Percentiles rank a stretch among this genome's conserved stretches.
Conservation (phyloP, 2,888 invertebrate species). For the Calephelis perditalis region DNA sequence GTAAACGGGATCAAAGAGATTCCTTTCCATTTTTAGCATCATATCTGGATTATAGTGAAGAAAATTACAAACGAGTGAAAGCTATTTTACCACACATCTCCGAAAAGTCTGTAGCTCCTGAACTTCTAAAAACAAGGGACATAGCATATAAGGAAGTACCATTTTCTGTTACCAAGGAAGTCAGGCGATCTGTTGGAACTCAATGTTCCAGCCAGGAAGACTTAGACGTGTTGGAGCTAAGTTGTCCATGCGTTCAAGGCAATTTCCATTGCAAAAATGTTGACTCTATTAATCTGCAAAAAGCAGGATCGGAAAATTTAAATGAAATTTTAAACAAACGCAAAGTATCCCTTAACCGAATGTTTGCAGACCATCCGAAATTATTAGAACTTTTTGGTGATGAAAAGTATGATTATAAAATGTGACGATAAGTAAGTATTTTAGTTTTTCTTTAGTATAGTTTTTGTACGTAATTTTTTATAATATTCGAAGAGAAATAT, state of each 20-base stretch:
- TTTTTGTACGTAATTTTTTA: no score
- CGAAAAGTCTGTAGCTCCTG: background rate
- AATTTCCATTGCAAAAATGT: background rate
- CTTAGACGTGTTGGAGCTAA: background rate
- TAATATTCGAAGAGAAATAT: no score
- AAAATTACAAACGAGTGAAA: slow-evolving; percentile 49
- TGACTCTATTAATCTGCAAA: background rate
- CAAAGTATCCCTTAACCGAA: background rate
- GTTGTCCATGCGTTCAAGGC: background rate
- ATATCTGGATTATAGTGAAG: slow-evolving; percentile 56
- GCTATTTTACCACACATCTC: background rate
- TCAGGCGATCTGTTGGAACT: background rate
- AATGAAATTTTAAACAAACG: slow-evolving; percentile 2
- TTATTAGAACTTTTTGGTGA: background rate
- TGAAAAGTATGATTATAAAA: slow-evolving; percentile 5
- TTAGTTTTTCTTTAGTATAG: no score
- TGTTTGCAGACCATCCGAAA: background rate
- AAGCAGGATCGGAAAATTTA: background rate
- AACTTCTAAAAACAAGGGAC: background rate
- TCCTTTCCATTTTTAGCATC: slow-evolving; percentile 45
- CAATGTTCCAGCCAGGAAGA: slow-evolving; percentile 7
- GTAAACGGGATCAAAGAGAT: slow-evolving; percentile 3
- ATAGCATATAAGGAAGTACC: background rate
- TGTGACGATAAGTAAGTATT: background rate
- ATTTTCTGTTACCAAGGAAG: background rate